Base-by-base conservation (phyloP, 2,113 vertebrate genomes). In the Bufo bufo region DNA sequence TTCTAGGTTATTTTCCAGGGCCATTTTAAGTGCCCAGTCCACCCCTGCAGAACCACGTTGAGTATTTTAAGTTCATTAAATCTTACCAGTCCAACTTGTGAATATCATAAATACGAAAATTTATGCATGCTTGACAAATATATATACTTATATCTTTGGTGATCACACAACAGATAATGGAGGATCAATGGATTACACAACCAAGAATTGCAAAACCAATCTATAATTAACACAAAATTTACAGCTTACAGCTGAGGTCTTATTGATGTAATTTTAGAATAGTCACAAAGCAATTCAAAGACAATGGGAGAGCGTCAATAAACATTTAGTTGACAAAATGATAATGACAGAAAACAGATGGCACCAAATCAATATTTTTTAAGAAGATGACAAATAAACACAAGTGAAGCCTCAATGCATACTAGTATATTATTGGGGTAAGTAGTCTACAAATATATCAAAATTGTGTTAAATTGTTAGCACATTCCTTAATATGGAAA, bases 201-300 rank as follows among this genome's bases (percentile, higher is more conserved):
- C 54, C 43, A 85, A 85, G 17, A 85, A 56, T 50, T 75, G 71
- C 52, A 77, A 85, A 72, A 47, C 45, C 71, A 75, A 71, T 16
- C 23, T 4, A 77, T 54, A 86, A 86, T 86, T 78, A 86, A n/a
- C 43, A 78, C 65, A 82, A 10, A 50, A 82, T 82, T 63, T 65
- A 65, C 58, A 82, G 47, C 23, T 20, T n/a, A n/a, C n/a, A n/a
- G n/a, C 58, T 78, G 75, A 78, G 63, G 74, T 4, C 85, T 77
- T 78, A 86, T 86, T 86, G 85, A 86, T 65, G 72, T 65, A 49
- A 77, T 77, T 86, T 86, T 77, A 59, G 58, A 20, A 86, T 77
- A 86, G 85, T 86, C 85, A 86, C 74, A 78, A 86, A 86, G 74
- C 72, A 86, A 86, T 86, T 65, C 59, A 52, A 77, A 86, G 47